Evolutionary conservation across 2,113 vertebrate species (phyloP).

Genomic region (Caloenas nicobarica): DNA sequence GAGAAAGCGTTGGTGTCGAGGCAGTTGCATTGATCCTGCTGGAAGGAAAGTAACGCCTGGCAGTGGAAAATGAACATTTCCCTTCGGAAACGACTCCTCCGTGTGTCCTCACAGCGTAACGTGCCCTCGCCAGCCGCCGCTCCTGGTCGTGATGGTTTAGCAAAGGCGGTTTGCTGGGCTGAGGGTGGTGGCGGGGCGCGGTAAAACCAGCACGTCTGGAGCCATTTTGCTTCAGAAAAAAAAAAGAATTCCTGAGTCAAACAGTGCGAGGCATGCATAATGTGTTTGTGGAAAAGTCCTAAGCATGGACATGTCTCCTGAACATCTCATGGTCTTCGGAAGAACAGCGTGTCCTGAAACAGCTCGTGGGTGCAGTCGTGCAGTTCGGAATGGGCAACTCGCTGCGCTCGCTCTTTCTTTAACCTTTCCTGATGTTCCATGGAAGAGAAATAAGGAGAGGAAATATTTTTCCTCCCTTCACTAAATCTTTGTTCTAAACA

Average conservation of each 20-base stretch:
- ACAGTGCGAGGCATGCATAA: background rate
- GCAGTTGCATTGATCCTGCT: background rate
- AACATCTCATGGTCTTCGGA: background rate
- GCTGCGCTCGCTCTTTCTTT: background rate
- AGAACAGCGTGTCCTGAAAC: conserved; percentile 14
- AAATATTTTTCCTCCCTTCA: background rate
- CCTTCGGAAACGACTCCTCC: background rate
- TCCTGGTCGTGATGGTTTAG: background rate
- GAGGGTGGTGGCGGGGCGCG: no score
- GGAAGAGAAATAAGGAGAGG: background rate
- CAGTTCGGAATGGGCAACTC: background rate
- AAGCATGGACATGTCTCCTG: background rate
- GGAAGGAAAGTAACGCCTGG: background rate
- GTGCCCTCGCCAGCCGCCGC: background rate
- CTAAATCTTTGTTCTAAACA: background rate
- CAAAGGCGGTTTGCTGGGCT: background rate
- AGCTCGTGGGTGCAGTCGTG: background rate
- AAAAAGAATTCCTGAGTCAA: background rate
- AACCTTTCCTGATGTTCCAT: background rate
- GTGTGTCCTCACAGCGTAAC: no score
- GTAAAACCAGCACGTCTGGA: background rate
- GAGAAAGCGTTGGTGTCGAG: background rate
- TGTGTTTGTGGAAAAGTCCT: conserved; percentile 21
- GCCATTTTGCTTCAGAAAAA: background rate
- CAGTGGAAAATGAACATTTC: background rate